Conservation (phyloP, 2,888 invertebrate genomes). For the Diarsia rubi region DNA sequence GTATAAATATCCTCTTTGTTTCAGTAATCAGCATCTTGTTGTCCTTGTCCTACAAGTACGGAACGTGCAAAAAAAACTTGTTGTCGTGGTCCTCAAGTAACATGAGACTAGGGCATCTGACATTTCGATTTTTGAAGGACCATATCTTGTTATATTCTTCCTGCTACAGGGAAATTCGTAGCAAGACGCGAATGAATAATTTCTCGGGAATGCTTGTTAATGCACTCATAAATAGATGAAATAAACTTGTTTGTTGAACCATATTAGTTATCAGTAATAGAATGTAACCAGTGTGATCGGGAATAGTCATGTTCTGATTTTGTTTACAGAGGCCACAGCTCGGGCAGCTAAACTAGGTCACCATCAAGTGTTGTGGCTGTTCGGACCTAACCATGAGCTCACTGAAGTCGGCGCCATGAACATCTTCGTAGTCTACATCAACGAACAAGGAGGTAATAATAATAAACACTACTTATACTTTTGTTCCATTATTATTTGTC, state of each 20-base stretch:
- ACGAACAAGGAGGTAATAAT: constrained; percentile 96
- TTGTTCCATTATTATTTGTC: constrained; percentile 33
- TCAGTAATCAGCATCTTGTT: background rate
- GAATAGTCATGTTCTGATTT: constrained; percentile 47
- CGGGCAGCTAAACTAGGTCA: constrained; percentile 94
- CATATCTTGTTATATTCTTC: background rate
- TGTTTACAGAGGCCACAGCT: constrained; percentile 92
- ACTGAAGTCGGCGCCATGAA: constrained; percentile 99
- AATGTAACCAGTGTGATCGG: constrained; percentile 40
- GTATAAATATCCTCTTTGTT: constrained; percentile 23
- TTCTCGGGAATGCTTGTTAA: constrained; percentile 11
- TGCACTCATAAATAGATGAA: constrained; percentile 28
- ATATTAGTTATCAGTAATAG: constrained; percentile 46
- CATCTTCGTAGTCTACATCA: constrained; percentile 96
- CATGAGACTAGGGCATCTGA: no score
- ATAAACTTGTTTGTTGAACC: constrained; percentile 24
- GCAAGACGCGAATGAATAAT: background rate
- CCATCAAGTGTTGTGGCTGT: constrained; percentile 99
- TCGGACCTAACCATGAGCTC: constrained; percentile 97
- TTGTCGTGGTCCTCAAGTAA: background rate
- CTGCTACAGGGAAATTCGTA: background rate
- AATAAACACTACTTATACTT: constrained; percentile 61
- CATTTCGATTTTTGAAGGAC: background rate
- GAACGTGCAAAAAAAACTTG: background rate
- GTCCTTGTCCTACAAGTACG: background rate